Evolutionary conservation across 2,797 vertebrate species (phyloP), one percentile per base, ranked within the genome.

Genomic region (Sebastes reedi): DNA sequence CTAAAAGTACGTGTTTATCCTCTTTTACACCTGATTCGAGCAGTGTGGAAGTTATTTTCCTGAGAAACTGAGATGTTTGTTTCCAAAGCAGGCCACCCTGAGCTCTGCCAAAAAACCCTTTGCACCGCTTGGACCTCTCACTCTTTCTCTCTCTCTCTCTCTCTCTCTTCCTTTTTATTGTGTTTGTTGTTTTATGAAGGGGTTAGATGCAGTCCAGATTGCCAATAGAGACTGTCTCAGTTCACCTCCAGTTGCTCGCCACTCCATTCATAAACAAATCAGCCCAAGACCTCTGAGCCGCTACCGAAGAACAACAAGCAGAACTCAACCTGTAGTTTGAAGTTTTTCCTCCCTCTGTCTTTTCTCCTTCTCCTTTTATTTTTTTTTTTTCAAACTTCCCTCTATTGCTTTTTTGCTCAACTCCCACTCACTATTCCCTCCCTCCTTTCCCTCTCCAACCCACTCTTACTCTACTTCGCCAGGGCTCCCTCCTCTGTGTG

Each of bases 261-360:
- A 46, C 82, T 87, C 90, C 85, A 93, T 92, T 93, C 90, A 93
- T 90, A 94, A 93, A 94, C 94, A 94, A 94, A 94, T 91, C 85
- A 27, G 80, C 86, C 46, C 7, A 11, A 70, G 87, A 86, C 79
- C 84, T 77, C 79, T 84, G 79, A 85, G 87, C 90, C 39, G 77
- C 89, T 85, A 88, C 87, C 55, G 79, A 83, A 88, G 36, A 87
- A 85, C 83, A 93, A 92, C 91, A 93, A 91, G 88, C 92, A 88
- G 70, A 90, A 83, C 85, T 81, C 32, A 62, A 88, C 90, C 80
- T 77, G 78, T 66, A 54, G 76, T 85, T 89, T 86, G 42, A 87
- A 75, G 62, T 81, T 81, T 58, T 87, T 1, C 39, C 34, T 81
- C 69, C 24, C 75, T 68, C 67, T 76, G 22, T 59, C 68, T 78